These are phyloP conservation scores for Burhinus bistriatus DNA, from an alignment of 2,113 vertebrate species.

Conservation along the genomic window DNA sequence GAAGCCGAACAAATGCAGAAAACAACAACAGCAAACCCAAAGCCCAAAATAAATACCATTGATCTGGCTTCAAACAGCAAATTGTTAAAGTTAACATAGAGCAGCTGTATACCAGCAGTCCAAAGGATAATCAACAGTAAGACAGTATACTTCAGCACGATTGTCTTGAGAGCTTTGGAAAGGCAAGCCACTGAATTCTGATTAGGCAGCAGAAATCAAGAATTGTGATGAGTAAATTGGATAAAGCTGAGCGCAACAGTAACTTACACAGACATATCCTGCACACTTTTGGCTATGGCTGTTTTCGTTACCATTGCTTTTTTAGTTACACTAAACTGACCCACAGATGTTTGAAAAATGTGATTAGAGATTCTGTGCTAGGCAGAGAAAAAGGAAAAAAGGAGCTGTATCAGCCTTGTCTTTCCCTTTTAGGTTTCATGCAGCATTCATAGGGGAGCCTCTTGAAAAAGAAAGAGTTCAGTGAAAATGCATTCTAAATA, in stretches of 20 bases:
- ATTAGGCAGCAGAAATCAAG: background rate
- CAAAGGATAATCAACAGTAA: background rate
- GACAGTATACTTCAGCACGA: background rate
- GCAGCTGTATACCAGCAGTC: background rate
- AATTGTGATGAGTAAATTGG: background rate
- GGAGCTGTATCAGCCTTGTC: background rate
- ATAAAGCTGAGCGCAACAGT: background rate
- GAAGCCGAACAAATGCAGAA: background rate
- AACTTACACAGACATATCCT: background rate
- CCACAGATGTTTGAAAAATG: background rate
- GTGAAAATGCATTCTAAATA: background rate
- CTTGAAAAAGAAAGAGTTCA: background rate
- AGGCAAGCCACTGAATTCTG: background rate
- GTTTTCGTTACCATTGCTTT: background rate
- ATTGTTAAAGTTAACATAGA: background rate
- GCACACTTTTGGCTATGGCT: background rate
- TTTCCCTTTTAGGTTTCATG: background rate
- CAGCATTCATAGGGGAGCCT: background rate
- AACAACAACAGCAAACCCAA: background rate
- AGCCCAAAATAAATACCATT: background rate
- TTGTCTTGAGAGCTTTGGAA: background rate
- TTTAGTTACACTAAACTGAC: background rate
- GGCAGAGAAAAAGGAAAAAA: background rate
- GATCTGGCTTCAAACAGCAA: background rate
- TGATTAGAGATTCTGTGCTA: constrained; percentile 6